Conservation (phyloP, 2,888 invertebrate genomes). For the Drosophila meridionalis region DNA sequence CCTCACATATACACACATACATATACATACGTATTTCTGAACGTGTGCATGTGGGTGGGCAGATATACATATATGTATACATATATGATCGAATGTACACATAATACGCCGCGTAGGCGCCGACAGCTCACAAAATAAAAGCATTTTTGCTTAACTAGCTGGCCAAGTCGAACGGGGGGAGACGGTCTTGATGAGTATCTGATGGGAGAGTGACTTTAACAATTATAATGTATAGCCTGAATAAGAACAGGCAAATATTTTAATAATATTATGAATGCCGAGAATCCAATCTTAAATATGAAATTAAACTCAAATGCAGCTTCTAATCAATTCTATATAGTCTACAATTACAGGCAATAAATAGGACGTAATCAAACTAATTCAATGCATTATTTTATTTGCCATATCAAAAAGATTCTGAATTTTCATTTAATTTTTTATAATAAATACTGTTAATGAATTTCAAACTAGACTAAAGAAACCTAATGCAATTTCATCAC, state of each 20-base stretch:
- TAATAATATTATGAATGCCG: not conserved
- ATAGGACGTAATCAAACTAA: no score
- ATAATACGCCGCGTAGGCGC: conserved; percentile 42
- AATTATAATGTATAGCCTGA: no score
- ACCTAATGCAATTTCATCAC: no score
- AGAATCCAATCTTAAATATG: not conserved
- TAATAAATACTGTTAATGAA: no score
- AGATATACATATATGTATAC: conserved; percentile 16
- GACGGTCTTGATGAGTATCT: conserved; percentile 24
- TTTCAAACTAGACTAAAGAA: no score
- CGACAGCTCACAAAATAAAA: conserved; percentile 45
- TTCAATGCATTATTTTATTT: no score
- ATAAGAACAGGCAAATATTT: no score
- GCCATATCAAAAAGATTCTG: no score
- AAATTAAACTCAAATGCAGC: not conserved
- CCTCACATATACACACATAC: conserved; percentile 7
- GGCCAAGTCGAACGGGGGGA: conserved; percentile 39
- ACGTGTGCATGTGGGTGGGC: conserved; percentile 45
- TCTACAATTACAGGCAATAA: no score
- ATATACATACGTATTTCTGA: not conserved
- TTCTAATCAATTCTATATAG: not conserved
- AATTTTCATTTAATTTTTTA: no score
- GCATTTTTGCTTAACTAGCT: conserved; percentile 47
- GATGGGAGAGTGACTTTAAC: conserved; percentile 29
- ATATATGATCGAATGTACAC: conserved; percentile 1